phyloP scores from a whole-genome alignment of 2,113 vertebrate genomes.

The Pachyramphus minor region DNA sequence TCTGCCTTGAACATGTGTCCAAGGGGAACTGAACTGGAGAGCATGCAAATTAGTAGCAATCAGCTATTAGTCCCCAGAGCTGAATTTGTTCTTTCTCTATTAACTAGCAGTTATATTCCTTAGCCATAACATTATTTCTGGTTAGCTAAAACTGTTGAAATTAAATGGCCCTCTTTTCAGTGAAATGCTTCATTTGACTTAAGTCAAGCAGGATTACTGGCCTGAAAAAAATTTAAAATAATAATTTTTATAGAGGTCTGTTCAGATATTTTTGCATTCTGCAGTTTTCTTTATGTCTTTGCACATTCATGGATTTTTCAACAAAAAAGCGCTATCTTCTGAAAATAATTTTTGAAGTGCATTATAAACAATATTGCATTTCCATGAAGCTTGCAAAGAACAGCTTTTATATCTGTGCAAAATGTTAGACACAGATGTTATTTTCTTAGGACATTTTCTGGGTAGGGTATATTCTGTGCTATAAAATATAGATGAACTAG shows the following conservation, averaged over 20 bases:
- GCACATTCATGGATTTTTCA: background rate
- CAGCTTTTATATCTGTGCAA: background rate
- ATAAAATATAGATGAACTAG: background rate
- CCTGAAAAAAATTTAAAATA: background rate
- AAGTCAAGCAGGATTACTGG: background rate
- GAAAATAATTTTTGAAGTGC: background rate
- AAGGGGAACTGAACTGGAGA: background rate
- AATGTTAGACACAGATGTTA: background rate
- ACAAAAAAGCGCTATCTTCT: background rate
- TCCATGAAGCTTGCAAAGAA: background rate
- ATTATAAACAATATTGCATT: background rate
- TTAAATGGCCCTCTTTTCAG: background rate
- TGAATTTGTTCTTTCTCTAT: background rate
- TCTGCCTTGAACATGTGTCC: background rate
- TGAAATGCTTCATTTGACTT: background rate
- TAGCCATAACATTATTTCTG: background rate
- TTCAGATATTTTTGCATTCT: background rate
- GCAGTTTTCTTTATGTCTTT: background rate
- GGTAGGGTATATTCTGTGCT: background rate
- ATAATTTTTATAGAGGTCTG: background rate
- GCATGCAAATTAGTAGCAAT: background rate
- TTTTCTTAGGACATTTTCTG: background rate
- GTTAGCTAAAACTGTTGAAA: background rate
- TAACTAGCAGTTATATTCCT: background rate
- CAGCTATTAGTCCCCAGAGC: background rate